These are phyloP conservation scores for Myrmecobius fasciatus DNA, from an alignment of 2,113 vertebrate genomes.

Conservation along the genomic window DNA sequence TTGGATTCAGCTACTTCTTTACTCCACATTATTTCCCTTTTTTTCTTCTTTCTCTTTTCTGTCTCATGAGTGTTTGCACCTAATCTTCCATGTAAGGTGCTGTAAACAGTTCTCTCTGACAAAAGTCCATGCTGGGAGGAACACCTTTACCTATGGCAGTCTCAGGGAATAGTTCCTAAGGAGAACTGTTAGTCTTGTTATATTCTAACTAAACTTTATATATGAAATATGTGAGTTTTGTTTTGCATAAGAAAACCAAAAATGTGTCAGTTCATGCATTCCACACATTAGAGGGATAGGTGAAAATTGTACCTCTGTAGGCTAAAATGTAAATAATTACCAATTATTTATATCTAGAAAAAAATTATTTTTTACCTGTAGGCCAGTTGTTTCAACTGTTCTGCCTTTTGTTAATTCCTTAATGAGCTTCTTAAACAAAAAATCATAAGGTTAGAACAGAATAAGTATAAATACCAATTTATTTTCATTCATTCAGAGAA, in stretches of 20 bases:
- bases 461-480: neutral
- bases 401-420: neutral
- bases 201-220: constrained; percentile 19
- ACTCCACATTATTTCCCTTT: neutral
- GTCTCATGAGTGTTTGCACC: neutral
- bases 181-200: neutral
- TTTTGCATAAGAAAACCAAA: neutral
- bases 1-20: neutral
- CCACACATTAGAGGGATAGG: neutral
- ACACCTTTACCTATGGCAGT: neutral
- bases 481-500: constrained; percentile 10
- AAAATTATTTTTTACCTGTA: neutral
- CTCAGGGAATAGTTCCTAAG: neutral
- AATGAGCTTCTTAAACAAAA: neutral
- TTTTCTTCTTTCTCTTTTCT: neutral
- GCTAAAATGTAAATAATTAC: constrained; percentile 52
- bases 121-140: neutral
- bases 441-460: constrained; percentile 21
- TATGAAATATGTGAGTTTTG: constrained; percentile 8
- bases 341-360: neutral
- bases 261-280: constrained; percentile 7
- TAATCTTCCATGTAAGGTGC: neutral
- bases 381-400: constrained; percentile 41
- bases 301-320: constrained; percentile 31
- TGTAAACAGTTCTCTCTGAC: neutral